Conservation (phyloP, 2,888 invertebrate species). For the Hydrotaea diabolus region DNA sequence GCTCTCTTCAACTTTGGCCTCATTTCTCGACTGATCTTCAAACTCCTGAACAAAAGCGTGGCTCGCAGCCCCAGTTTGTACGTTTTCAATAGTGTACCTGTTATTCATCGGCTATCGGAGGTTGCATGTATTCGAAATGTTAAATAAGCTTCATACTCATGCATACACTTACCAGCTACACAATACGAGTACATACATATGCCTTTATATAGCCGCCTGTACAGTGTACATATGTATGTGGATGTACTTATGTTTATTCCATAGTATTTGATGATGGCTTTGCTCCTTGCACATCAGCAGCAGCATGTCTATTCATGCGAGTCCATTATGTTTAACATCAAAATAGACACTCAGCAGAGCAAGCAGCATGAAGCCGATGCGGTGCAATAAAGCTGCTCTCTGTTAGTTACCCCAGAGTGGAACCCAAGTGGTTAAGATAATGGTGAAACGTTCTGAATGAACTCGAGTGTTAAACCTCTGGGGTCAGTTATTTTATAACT, state of each 20-base stretch:
- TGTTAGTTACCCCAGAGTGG: conserved; percentile 29
- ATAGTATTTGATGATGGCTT: conserved; percentile 32
- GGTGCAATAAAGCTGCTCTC: conserved; percentile 34
- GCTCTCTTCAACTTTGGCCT: too few relatives aligned
- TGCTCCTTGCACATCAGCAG: conserved; percentile 13
- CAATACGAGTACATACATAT: too few relatives aligned
- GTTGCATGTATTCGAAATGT: too few relatives aligned
- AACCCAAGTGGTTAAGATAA: conserved; percentile 47
- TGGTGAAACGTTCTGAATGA: conserved; percentile 46
- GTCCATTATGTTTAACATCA: conserved; percentile 37
- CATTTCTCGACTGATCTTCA: too few relatives aligned
- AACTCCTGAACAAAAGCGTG: too few relatives aligned
- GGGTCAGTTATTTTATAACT: conserved; percentile 42
- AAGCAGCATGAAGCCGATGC: conserved; percentile 13
- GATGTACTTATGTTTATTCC: conserved; percentile 1
- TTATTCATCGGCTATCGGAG: too few relatives aligned
- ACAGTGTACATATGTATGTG: background rate
- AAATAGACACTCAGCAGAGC: conserved; percentile 33
- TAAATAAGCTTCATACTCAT: too few relatives aligned
- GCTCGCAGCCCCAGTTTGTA: too few relatives aligned
- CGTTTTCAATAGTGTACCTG: too few relatives aligned
- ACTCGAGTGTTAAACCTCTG: conserved; percentile 55
- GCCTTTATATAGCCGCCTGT: background rate
- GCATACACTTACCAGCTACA: too few relatives aligned
- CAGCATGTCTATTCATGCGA: conserved; percentile 30